A percentile compares a stretch with the other conserved stretches of the same genome.
phyloP scores from a whole-genome alignment of 92 coral and sea anemone genomes.

The Siderastrea radians region DNA sequence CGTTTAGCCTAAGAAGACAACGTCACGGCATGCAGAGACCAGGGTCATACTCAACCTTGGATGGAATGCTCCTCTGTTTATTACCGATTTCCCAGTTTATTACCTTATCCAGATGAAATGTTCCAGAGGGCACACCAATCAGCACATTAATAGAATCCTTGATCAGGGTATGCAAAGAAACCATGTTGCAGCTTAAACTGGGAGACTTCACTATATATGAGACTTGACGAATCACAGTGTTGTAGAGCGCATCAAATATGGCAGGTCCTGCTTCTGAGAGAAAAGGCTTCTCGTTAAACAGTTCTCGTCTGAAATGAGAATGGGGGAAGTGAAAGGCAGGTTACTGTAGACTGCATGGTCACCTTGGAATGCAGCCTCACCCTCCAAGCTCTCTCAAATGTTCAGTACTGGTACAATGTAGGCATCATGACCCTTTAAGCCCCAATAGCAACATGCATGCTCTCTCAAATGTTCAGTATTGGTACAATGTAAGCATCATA shows the following conservation, averaged over 20 bases:
- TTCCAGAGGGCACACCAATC: slow-evolving; percentile 94
- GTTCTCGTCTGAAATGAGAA: slow-evolving; percentile 69
- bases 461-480: too few relatives aligned
- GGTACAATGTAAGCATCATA: too few relatives aligned
- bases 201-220: slow-evolving; percentile 81
- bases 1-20: too few relatives aligned
- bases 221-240: slow-evolving; percentile 83
- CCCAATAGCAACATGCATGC: too few relatives aligned
- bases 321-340: not conserved
- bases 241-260: slow-evolving; percentile 85
- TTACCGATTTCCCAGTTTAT: not conserved
- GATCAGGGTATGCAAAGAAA: slow-evolving; percentile 63
- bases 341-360: not conserved
- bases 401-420: too few relatives aligned
- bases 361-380: not conserved
- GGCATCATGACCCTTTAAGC: too few relatives aligned
- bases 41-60: too few relatives aligned
- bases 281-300: slow-evolving; percentile 73
- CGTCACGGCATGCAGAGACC: too few relatives aligned
- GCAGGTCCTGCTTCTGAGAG: slow-evolving; percentile 93
- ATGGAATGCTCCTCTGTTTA: too few relatives aligned
- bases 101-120: slow-evolving; percentile 83
- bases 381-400: too few relatives aligned
- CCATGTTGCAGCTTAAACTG: slow-evolving; percentile 51
- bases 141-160: slow-evolving; percentile 85